Conservation (phyloP, 2,888 invertebrate species). For the Dicycla oo region DNA sequence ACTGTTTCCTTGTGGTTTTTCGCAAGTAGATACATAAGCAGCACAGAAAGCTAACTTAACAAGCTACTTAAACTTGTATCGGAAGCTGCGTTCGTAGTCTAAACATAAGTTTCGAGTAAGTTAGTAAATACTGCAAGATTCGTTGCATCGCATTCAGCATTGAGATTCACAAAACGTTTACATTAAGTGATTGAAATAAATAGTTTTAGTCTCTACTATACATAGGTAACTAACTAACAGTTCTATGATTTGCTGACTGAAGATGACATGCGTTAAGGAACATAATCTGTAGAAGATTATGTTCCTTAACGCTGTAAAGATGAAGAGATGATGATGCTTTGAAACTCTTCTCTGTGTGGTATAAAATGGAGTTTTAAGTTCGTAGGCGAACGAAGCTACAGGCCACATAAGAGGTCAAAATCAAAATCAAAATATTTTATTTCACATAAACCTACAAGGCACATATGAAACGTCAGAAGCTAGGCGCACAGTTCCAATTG, state of each 20-base stretch:
- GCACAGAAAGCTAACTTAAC: slow-evolving; percentile 21
- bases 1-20: slow-evolving; percentile 1
- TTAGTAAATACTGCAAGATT: slow-evolving; percentile 27
- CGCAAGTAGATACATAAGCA: slow-evolving; percentile 2
- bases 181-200: slow-evolving; percentile 12
- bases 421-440: too few relatives aligned
- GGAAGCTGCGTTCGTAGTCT: slow-evolving; percentile 25
- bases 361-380: background rate
- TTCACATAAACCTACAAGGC: too few relatives aligned
- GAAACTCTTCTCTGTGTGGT: background rate
- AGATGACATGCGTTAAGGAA: too few relatives aligned
- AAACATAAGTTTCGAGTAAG: slow-evolving; percentile 23
- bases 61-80: slow-evolving; percentile 25
- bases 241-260: background rate
- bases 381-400: background rate
- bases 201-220: background rate
- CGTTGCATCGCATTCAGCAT: slow-evolving; percentile 7
- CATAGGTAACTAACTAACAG: background rate
- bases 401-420: too few relatives aligned
- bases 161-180: slow-evolving; percentile 22
- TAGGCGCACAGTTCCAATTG: too few relatives aligned
- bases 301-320: background rate
- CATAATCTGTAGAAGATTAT: background rate
- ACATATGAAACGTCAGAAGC: too few relatives aligned
- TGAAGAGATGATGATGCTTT: background rate